Evolutionary conservation across 2,888 invertebrate genomes (phyloP).

Genomic region (Brenthis daphne): DNA sequence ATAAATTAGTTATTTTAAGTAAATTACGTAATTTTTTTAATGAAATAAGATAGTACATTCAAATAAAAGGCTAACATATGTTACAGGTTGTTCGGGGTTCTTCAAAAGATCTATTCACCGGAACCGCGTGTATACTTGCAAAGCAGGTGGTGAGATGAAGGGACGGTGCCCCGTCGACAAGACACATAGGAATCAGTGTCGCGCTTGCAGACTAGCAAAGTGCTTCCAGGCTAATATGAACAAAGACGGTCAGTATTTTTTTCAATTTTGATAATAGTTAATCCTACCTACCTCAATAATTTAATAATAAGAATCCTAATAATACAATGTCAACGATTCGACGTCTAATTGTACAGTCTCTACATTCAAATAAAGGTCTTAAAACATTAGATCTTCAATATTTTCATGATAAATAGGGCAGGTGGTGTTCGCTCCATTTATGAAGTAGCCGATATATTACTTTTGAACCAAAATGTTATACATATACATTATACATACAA

Average conservation of each 20-base stretch:
- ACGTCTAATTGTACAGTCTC: no score
- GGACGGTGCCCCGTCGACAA: slow-evolving; percentile 98
- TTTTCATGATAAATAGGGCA: no score
- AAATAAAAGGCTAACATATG: background rate
- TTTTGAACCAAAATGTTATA: no score
- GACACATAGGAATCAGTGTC: slow-evolving; percentile 97
- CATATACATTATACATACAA: no score
- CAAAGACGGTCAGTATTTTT: slow-evolving; percentile 92
- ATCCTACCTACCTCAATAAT: background rate
- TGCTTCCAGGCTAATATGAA: slow-evolving; percentile 99
- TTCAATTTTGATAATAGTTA: no score
- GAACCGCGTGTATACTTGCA: slow-evolving; percentile 98
- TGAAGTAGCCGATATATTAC: no score
- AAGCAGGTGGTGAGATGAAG: slow-evolving; percentile 95
- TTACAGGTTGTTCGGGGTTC: slow-evolving; percentile 94
- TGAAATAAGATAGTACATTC: background rate
- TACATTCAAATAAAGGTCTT: no score
- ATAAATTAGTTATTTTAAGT: no score
- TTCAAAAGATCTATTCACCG: slow-evolving; percentile 98
- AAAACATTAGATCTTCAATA: no score
- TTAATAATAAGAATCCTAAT: background rate
- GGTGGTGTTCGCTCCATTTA: no score
- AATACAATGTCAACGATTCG: background rate
- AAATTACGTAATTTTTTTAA: background rate
- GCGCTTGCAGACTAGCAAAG: slow-evolving; percentile 96